Conservation (phyloP, 64 coral and sea anemone species). For the Cladopsammia gracilis region DNA sequence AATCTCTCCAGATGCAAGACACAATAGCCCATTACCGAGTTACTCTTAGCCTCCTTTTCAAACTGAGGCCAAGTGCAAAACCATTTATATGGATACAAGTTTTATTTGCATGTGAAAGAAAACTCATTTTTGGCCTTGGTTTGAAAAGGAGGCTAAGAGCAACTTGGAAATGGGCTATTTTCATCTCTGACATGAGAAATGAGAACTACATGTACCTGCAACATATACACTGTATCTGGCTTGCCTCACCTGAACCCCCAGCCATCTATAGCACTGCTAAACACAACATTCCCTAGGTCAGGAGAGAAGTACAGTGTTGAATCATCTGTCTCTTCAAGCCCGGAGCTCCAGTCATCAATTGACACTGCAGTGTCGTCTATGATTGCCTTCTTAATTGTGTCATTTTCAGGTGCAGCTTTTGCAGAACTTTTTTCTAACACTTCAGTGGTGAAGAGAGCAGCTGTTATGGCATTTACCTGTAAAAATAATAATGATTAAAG, state of each 20-base stretch:
- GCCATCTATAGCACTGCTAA: conserved; percentile 92
- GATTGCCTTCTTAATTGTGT: not conserved
- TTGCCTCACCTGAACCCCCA: conserved; percentile 71
- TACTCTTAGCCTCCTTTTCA: too few relatives aligned
- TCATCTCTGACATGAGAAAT: too few relatives aligned
- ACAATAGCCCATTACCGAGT: too few relatives aligned
- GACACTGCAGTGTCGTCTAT: conserved; percentile 73
- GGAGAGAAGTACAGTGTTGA: conserved; percentile 89
- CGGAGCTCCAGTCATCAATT: conserved; percentile 96
- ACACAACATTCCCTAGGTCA: conserved; percentile 84
- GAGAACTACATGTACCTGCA: too few relatives aligned
- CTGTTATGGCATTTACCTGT: conserved; percentile 91
- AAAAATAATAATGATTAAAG: not conserved
- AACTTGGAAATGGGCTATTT: too few relatives aligned
- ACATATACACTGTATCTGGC: too few relatives aligned
- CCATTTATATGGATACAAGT: too few relatives aligned
- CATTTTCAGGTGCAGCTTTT: conserved; percentile 26
- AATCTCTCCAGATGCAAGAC: too few relatives aligned
- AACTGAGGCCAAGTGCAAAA: too few relatives aligned
- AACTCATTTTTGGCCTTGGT: too few relatives aligned
- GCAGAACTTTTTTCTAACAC: conserved; percentile 84
- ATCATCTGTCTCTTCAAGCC: conserved; percentile 89
- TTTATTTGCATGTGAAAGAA: too few relatives aligned
- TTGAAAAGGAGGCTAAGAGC: too few relatives aligned
- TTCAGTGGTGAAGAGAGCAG: conserved; percentile 79